Evolutionary conservation across 2,113 vertebrate species (phyloP).

Genomic region (Chionis minor): DNA sequence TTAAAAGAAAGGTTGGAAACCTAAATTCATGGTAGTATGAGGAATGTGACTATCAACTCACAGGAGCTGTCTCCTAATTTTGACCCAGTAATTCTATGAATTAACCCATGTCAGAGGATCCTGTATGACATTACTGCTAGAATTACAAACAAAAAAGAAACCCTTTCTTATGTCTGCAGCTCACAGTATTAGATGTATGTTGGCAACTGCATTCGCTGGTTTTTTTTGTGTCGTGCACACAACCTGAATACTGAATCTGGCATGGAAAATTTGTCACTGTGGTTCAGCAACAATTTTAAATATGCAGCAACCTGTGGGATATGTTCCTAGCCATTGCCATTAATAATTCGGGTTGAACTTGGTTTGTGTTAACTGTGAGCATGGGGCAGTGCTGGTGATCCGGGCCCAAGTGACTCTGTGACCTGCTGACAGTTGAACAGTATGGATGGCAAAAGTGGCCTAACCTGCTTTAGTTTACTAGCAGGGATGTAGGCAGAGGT

Average conservation of each 20-base stretch:
- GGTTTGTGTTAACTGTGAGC: not conserved
- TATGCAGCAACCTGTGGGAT: not conserved
- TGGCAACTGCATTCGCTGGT: rapidly evolving
- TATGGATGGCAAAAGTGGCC: not conserved
- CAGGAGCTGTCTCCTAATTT: not conserved
- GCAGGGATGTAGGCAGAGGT: not conserved
- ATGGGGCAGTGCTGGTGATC: not conserved
- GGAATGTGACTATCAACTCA: not conserved
- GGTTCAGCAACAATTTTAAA: not conserved
- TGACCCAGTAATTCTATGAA: not conserved
- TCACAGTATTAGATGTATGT: not conserved
- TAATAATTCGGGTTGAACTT: not conserved
- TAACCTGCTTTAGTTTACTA: not conserved
- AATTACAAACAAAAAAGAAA: not conserved
- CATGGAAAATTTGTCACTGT: not conserved
- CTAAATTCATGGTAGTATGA: not conserved
- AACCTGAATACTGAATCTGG: not conserved
- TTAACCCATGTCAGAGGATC: not conserved
- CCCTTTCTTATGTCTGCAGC: not conserved
- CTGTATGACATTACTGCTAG: not conserved
- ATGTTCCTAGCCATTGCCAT: not conserved
- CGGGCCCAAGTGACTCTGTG: not conserved
- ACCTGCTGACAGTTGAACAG: not conserved
- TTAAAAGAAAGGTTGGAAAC: not conserved
- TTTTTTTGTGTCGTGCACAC: not conserved